Conservation (phyloP, 2,113 vertebrate species). For the Elephas maximus region DNA sequence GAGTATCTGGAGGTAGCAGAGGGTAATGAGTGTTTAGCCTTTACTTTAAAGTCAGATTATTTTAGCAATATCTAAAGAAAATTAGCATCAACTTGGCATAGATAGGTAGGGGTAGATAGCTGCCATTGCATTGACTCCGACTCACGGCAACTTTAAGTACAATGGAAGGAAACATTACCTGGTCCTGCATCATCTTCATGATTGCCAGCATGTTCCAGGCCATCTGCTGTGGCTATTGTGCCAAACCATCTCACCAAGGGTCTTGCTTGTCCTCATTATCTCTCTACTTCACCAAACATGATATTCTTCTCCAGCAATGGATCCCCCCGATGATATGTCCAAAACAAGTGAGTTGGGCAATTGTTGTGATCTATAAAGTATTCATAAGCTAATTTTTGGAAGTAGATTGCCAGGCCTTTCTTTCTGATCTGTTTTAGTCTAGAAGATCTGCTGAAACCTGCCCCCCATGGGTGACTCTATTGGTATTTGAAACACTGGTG, state of each 20-base stretch:
- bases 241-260: no score
- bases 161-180: no score
- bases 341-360: background rate
- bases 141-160: background rate
- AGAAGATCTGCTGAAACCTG: background rate
- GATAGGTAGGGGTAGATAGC: background rate
- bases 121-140: no score
- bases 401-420: background rate
- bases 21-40: background rate
- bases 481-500: background rate
- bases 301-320: background rate
- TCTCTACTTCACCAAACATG: background rate
- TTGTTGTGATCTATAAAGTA: background rate
- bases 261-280: no score
- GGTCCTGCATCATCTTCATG: no score
- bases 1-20: background rate
- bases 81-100: background rate
- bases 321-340: background rate
- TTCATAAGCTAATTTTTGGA: background rate
- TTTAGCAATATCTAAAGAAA: slow-evolving; percentile 55
- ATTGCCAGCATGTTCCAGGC: no score
- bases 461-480: background rate
- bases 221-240: no score
- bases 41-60: slow-evolving; percentile 28
- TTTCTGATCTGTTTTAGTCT: background rate